Conservation (phyloP, 1,140 invertebrate genomes). For the Wiebesia pumilae region DNA sequence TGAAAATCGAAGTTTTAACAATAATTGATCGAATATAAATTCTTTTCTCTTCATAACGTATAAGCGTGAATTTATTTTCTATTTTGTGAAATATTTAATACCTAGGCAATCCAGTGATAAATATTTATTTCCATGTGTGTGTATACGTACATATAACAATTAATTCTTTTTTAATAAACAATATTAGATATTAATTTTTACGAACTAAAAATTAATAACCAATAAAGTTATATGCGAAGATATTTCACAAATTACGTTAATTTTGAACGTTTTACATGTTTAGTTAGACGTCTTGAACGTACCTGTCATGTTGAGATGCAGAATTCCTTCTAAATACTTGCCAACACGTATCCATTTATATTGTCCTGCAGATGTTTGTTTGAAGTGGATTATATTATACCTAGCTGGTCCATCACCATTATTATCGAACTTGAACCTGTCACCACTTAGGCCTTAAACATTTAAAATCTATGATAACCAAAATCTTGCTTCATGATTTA, state of each 20-base stretch:
- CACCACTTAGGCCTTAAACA: slow-evolving; percentile 85
- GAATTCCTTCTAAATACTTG: slow-evolving; percentile 85
- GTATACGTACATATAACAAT: too few relatives aligned
- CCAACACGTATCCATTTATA: slow-evolving; percentile 92
- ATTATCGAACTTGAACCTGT: slow-evolving; percentile 91
- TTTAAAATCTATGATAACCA: not conserved
- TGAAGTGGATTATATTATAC: slow-evolving; percentile 97
- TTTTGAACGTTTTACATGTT: not conserved
- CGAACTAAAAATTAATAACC: not conserved
- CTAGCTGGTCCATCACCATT: slow-evolving; percentile 94
- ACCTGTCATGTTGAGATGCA: slow-evolving; percentile 88
- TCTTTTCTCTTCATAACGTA: too few relatives aligned
- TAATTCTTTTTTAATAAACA: too few relatives aligned
- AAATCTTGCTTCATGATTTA: not conserved
- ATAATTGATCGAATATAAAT: too few relatives aligned
- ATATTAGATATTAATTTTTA: too few relatives aligned
- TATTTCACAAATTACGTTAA: not conserved
- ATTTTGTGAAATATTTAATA: too few relatives aligned
- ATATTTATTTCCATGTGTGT: too few relatives aligned
- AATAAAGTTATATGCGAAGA: not conserved
- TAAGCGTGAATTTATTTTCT: too few relatives aligned
- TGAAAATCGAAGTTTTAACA: too few relatives aligned
- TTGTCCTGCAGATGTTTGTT: slow-evolving; percentile 82
- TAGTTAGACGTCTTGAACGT: slow-evolving; percentile 59
- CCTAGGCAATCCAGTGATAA: too few relatives aligned